Conservation (phyloP, 1,140 invertebrate genomes). For the Drosophila ohnishii region DNA sequence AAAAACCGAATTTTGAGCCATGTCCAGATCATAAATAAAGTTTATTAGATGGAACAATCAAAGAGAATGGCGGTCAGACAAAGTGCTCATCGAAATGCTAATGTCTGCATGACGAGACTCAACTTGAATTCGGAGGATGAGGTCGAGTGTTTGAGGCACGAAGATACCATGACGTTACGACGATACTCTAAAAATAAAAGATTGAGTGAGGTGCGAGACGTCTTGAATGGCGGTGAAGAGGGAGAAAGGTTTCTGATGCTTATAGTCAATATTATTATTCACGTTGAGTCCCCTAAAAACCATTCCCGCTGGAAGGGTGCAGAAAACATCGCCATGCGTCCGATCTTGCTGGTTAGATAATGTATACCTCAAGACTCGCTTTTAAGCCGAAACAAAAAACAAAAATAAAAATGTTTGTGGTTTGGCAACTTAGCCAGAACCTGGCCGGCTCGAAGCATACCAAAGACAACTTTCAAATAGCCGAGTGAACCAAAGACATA, state of each 20-base stretch:
- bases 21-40: slow-evolving; percentile 35
- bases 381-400: slow-evolving; percentile 17
- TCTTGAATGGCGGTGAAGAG: slow-evolving; percentile 11
- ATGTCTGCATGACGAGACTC: slow-evolving; percentile 34
- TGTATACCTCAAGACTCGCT: slow-evolving; percentile 35
- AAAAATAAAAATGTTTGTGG: slow-evolving; percentile 28
- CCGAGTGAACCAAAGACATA: slow-evolving; percentile 28
- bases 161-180: slow-evolving; percentile 11
- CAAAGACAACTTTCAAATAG: slow-evolving; percentile 64
- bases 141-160: slow-evolving; percentile 25
- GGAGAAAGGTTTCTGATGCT: slow-evolving; percentile 26
- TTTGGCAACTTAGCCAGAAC: slow-evolving; percentile 48
- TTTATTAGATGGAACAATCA: slow-evolving; percentile 39
- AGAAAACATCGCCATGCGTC: slow-evolving; percentile 14
- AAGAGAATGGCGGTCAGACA: slow-evolving; percentile 26
- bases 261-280: not conserved
- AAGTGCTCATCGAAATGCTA: slow-evolving; percentile 41
- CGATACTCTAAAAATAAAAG: slow-evolving; percentile 35
- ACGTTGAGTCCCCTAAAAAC: not conserved
- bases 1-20: not conserved
- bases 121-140: slow-evolving; percentile 33
- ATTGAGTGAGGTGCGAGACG: slow-evolving; percentile 13
- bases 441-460: slow-evolving; percentile 9
- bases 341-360: slow-evolving; percentile 48
- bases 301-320: slow-evolving; percentile 1